These are phyloP conservation scores for Athetis lepigone DNA, from an alignment of 2,888 invertebrate genomes.

Conservation along the genomic window DNA sequence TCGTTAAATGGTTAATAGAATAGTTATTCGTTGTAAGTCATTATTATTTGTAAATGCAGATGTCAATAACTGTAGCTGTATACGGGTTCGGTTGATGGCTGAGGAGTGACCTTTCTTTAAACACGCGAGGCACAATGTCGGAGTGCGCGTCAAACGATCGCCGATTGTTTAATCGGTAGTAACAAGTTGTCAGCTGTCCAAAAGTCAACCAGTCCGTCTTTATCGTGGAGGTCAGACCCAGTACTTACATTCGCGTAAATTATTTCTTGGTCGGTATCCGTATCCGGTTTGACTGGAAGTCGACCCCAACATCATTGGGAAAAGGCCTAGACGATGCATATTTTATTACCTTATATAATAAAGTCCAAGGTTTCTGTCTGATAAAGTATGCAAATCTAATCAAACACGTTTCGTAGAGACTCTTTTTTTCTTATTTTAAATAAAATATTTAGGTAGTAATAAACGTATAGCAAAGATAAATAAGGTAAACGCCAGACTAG, in stretches of 20 bases:
- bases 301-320: constrained; percentile 25
- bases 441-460: neutral
- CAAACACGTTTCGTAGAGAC: neutral
- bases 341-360: constrained; percentile 16
- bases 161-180: constrained; percentile 8
- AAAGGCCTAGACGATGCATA: constrained; percentile 30
- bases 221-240: constrained; percentile 31
- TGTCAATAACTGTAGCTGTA: neutral
- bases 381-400: neutral
- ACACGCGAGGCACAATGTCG: neutral
- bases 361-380: constrained; percentile 21
- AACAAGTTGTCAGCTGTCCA: neutral
- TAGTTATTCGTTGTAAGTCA: no score
- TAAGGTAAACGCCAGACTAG: neutral
- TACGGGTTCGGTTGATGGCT: constrained; percentile 2
- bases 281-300: constrained; percentile 35
- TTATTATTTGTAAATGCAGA: neutral
- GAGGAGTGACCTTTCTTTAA: constrained; percentile 29
- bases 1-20: no score
- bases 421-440: neutral
- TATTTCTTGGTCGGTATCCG: constrained; percentile 25
- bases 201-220: constrained; percentile 21
- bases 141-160: neutral
- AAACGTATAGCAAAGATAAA: neutral
- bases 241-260: constrained; percentile 12